Evolutionary conservation across 2,888 invertebrate species (phyloP), one percentile per base, ranked within the genome.

Genomic region (Calameuta idolon): DNA sequence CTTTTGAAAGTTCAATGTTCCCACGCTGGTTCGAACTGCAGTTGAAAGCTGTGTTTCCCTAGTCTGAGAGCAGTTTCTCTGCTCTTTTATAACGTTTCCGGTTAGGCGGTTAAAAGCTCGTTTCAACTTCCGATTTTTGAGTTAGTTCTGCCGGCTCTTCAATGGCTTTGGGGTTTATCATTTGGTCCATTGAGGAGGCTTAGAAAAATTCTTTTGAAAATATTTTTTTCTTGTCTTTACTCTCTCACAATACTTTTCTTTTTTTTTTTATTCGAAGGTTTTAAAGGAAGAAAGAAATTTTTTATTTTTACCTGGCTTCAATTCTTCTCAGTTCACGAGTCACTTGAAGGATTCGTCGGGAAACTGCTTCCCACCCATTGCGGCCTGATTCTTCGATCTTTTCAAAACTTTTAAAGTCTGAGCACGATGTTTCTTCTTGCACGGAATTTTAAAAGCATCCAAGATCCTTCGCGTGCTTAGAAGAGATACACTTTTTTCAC

Each of bases 1-100:
- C 87, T 88, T 86, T 86, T 84, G 84, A 87, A 87, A 88, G 83
- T 88, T 86, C 77, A 79, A 81, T 81, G 81, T 82, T 79, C 81
- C 76, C 75, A 73, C 73, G 76, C 76, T 69, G 37, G 71, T 74
- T 34, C 76, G 68, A 40, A 68, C 33, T 34, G 34, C 35, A 74
- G 68, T 55, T 31, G 76, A 55, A 15, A 75, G 31, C 69, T 73
- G 69, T 73, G n/a, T n/a, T 37, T 69, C 73, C 15, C 74, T 69
- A 69, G 71, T 75, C 75, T 23, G 69, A 76, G 80, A 79, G 77
- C 82, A 79, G 79, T n/a, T 79, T 34, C 31, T 40, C 73, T 37
- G 5, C 73, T 71, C 71, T 71, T 34, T 71, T 71, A 71, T 33
- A 31, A 30, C 9, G 31, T 71, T 71, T 71, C 23, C 71, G 55